Base-by-base conservation (phyloP, 2,113 vertebrate species). In the Eupsittula cactorum region DNA sequence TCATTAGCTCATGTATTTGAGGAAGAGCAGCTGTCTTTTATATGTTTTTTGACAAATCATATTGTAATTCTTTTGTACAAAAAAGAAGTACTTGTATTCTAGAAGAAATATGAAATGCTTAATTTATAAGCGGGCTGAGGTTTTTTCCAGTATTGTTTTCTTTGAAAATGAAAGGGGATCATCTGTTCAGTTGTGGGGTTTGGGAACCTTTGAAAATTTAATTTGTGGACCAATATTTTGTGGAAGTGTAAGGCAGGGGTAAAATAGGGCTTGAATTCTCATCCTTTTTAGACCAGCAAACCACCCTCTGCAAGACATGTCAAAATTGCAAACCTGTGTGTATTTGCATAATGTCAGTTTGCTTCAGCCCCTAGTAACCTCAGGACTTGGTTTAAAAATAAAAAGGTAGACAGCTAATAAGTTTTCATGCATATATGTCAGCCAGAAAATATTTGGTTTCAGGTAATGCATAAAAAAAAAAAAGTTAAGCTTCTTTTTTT, bases 191-290 rank as follows among this genome's bases (percentile, higher is more conserved):
- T 97, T 98, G 97, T 97, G 69, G 95, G 97, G 97, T 95, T 96
- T 97, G 96, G 97, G 97, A 97, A 98, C 95, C 97, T 98, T 97
- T 98, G 89, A 96, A 96, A 97, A 98, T 98, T 98, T 98, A 96
- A 98, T 99, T 98, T 99, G 98, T 98, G 99, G 99, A 99, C 99
- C 99, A 99, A 98, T 98, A 98, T 98, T 98, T 98, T 98, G 94
- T 98, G 98, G 96, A 97, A 98, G 97, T 88, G 86, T 97, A 98
- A 96, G 98, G 97, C 97, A 97, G 98, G 97, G 98, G 97, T 97
- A 97, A 97, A 95, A 97, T 97, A 98, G 97, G 97, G 97, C 97
- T 98, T 98, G 97, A 97, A 97, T 95, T 98, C 93, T 98, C 94
- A 94, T 97, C 94, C 91, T 97, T 95, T 93, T 87, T 96, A 96